Conservation (phyloP, 2,113 vertebrate species). For the Girardinichthys multiradiatus region DNA sequence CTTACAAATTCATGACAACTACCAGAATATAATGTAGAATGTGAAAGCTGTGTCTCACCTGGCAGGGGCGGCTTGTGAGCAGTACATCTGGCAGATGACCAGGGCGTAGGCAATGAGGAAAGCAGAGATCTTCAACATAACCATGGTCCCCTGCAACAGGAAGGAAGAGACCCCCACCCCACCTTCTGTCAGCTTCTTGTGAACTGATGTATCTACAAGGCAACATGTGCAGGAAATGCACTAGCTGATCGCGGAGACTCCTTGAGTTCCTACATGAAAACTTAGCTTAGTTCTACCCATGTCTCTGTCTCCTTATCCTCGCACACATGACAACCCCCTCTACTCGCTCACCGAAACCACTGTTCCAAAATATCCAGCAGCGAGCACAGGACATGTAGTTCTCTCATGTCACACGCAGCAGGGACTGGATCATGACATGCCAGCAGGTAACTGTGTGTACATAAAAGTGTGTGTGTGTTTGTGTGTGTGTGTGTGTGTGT, state of each 20-base stretch:
- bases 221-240: background rate
- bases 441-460: slow-evolving; percentile 23
- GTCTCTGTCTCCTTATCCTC: slow-evolving; percentile 27
- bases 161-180: slow-evolving; percentile 42
- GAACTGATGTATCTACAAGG: slow-evolving; percentile 3
- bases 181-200: slow-evolving; percentile 26
- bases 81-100: slow-evolving; percentile 91
- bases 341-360: slow-evolving; percentile 10
- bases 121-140: slow-evolving; percentile 90
- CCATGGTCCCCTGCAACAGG: slow-evolving; percentile 83
- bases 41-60: slow-evolving; percentile 83
- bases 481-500: slow-evolving; percentile 24
- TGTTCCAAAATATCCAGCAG: slow-evolving; percentile 41
- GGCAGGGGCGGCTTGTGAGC: slow-evolving; percentile 88
- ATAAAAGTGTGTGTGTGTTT: slow-evolving; percentile 26
- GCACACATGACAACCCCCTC: background rate
- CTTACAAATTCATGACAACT: background rate
- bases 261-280: slow-evolving; percentile 11
- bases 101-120: slow-evolving; percentile 90
- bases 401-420: slow-evolving; percentile 24
- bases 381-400: slow-evolving; percentile 54
- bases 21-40: background rate
- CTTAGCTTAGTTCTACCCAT: slow-evolving; percentile 9
- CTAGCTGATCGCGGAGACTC: background rate
- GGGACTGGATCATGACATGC: slow-evolving; percentile 32